phyloP scores from a whole-genome alignment of 2,113 vertebrate genomes.

The Pygoscelis antarcticus region DNA sequence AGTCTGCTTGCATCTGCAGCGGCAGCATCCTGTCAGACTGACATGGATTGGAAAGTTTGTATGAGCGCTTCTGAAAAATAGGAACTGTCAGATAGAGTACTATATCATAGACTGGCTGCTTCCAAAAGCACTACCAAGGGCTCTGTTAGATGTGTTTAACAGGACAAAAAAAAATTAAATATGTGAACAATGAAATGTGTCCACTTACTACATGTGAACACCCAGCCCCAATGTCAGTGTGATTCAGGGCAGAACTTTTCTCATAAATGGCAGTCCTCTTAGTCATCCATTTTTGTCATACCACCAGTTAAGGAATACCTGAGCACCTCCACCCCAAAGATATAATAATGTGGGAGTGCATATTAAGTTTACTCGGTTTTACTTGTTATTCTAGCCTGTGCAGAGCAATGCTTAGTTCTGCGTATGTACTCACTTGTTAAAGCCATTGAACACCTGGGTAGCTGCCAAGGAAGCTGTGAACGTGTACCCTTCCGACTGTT shows the following conservation, averaged over 20 bases:
- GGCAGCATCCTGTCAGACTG: not conserved
- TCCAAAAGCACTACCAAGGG: not conserved
- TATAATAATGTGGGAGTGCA: not conserved
- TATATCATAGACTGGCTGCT: not conserved
- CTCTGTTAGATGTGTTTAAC: not conserved
- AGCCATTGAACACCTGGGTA: not conserved
- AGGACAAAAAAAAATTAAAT: not conserved
- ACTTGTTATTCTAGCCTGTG: not conserved
- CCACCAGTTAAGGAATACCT: not conserved
- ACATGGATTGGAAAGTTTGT: not conserved
- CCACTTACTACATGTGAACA: not conserved
- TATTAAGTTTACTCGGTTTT: not conserved
- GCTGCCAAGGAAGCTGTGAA: not conserved
- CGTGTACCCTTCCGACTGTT: accelerated
- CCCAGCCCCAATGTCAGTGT: not conserved
- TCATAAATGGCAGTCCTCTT: not conserved
- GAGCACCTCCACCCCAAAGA: not conserved
- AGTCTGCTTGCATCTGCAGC: not conserved
- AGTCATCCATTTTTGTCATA: not conserved
- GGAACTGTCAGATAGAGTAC: not conserved
- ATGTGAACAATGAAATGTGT: not conserved
- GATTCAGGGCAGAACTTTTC: not conserved
- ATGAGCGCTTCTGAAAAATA: not conserved
- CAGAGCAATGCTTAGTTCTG: not conserved
- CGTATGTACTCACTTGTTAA: not conserved